Conservation (phyloP, 2,113 vertebrate species). For the Scomber colias region DNA sequence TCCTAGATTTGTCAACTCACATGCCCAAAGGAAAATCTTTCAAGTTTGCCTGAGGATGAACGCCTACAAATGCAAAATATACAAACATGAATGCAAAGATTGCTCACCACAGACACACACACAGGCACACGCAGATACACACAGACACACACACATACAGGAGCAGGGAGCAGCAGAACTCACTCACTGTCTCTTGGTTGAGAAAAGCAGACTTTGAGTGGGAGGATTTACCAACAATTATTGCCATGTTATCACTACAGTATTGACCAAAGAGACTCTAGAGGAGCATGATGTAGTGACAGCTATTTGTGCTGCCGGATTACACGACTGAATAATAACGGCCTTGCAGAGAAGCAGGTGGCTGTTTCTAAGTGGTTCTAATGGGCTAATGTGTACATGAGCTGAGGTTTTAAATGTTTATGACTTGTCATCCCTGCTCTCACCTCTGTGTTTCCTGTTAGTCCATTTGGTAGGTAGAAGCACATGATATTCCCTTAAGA, state of each 20-base stretch:
- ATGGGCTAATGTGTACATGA: no score
- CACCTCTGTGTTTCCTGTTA: background rate
- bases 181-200: conserved; percentile 18
- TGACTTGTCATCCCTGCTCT: background rate
- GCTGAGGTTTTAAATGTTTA: no score
- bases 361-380: no score
- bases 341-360: background rate
- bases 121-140: background rate
- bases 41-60: background rate
- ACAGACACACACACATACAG: background rate
- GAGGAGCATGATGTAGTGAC: conserved; percentile 4
- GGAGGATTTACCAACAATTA: conserved; percentile 33
- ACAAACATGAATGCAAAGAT: no score
- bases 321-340: conserved; percentile 1
- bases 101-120: background rate
- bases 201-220: conserved; percentile 19
- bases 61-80: background rate
- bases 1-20: conserved; percentile 15
- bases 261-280: conserved; percentile 23
- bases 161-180: conserved; percentile 7
- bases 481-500: no score
- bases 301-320: conserved; percentile 9
- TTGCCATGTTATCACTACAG: background rate
- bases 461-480: no score
- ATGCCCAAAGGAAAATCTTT: background rate